These are phyloP conservation scores for Volucella inanis DNA, from an alignment of 2,888 invertebrate species.

Conservation along the genomic window DNA sequence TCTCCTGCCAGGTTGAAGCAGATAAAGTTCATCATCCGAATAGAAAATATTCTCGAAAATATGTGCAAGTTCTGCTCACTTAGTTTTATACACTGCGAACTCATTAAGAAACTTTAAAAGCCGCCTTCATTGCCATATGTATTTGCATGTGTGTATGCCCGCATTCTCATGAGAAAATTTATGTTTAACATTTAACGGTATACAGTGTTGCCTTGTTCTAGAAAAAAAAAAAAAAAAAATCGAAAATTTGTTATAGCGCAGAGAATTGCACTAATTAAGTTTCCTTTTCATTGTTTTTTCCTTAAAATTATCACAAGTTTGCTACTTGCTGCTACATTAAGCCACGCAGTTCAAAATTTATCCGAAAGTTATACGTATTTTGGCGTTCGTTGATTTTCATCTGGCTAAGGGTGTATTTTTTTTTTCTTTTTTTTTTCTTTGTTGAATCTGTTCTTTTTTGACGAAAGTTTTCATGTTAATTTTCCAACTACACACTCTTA, in stretches of 20 bases:
- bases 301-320: slow-evolving; percentile 43
- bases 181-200: slow-evolving; percentile 41
- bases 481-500: slow-evolving; percentile 46
- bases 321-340: slow-evolving; percentile 55
- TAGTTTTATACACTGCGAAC: slow-evolving; percentile 26
- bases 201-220: slow-evolving; percentile 7
- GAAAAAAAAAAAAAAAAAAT: slow-evolving; percentile 8
- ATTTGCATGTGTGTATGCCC: slow-evolving; percentile 27
- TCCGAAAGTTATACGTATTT: slow-evolving; percentile 7
- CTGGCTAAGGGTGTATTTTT: slow-evolving; percentile 49
- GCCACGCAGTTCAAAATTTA: slow-evolving; percentile 64
- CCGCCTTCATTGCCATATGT: not conserved
- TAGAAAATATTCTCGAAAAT: no score
- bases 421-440: slow-evolving; percentile 20
- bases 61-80: not conserved
- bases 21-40: no score
- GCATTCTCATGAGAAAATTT: slow-evolving; percentile 28
- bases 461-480: slow-evolving; percentile 67
- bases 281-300: slow-evolving; percentile 42
- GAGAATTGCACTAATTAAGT: slow-evolving; percentile 64
- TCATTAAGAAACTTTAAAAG: slow-evolving; percentile 46
- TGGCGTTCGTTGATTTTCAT: slow-evolving; percentile 19
- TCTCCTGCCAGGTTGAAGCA: no score
- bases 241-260: not conserved
- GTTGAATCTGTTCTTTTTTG: slow-evolving; percentile 10